Evolutionary conservation across 2,113 vertebrate genomes (phyloP), one percentile per base, ranked within the genome.

Genomic region (Nothocercus julius): DNA sequence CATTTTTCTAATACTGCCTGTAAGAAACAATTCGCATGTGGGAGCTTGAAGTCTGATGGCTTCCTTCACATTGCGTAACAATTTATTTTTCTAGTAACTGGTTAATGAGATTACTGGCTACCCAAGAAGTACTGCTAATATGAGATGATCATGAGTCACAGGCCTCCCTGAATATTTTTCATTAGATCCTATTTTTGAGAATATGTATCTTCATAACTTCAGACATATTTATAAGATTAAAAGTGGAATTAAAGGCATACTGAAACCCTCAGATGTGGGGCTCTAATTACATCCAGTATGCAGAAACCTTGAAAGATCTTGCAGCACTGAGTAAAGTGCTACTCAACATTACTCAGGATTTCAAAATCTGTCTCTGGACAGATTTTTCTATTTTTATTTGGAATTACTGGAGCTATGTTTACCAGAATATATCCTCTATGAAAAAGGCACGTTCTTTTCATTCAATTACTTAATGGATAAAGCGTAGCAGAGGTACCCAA

Each of bases 151-250:
- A 72, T 69, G 79, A 96, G n/a, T 67, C 95, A 92, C 19, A 80
- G 87, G 89, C 67, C 68, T 92, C 59, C 75, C 42, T 82, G 84
- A 80, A 82, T 18, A 67, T 59, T 70, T 76, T 77, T 89, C 72
- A 92, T 64, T 90, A 91, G 54, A 51, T 51, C 80, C 56, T 91
- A 70, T 83, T 95, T 97, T 81, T 95, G 76, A 91, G 51, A 70
- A 40, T 78, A 84, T 54, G 7, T 83, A 42, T 86, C 92, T 95
- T 88, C 68, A 56, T 83, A 67, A 68, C 74, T 88, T 90, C 68
- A 90, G 95, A 77, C 73, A 68, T 83, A 42, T 95, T 34, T 81
- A 77, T 38, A 81, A 76, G 82, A 87, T 25, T 83, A 95, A 87
- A 85, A 89, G 32, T 51, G 85, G 36, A 85, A 45, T 91, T 95